Evolutionary conservation across 2,113 vertebrate species (phyloP).

Genomic region (Lepisosteus osseus): DNA sequence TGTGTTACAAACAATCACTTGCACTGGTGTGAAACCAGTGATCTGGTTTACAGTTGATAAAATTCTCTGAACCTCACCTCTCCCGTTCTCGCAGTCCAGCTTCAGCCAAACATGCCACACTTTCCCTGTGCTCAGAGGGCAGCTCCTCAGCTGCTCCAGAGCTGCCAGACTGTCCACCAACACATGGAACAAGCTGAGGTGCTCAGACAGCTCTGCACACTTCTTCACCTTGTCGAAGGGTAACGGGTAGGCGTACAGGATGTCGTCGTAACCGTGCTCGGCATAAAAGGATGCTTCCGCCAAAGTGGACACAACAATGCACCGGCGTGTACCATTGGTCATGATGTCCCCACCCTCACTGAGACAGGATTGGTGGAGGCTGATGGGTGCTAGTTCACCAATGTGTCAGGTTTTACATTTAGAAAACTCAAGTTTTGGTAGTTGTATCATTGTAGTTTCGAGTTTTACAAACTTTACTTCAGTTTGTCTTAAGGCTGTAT

Average conservation of each 20-base stretch:
- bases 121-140: constrained; percentile 45
- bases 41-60: not conserved
- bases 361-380: not conserved
- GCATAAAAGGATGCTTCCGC: constrained; percentile 74
- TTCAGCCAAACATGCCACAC: constrained; percentile 77
- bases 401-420: too few relatives aligned
- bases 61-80: constrained; percentile 52
- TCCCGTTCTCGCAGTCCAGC: constrained; percentile 72
- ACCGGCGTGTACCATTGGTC: constrained; percentile 61
- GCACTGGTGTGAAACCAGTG: not conserved
- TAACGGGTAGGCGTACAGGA: constrained; percentile 73
- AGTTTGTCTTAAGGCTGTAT: too few relatives aligned
- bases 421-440: too few relatives aligned
- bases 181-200: constrained; percentile 68
- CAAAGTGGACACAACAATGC: constrained; percentile 76
- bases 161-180: constrained; percentile 64
- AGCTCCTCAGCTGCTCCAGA: constrained; percentile 52
- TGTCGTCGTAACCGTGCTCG: constrained; percentile 77
- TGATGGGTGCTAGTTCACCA: too few relatives aligned
- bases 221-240: constrained; percentile 66
- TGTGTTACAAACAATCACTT: not conserved
- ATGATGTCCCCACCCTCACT: constrained; percentile 76
- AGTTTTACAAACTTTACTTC: too few relatives aligned
- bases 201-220: constrained; percentile 63
- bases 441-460: too few relatives aligned